Evolutionary conservation across 2,888 invertebrate genomes (phyloP), one percentile per base, ranked within the genome.

Genomic region (Tiphia femorata): DNA sequence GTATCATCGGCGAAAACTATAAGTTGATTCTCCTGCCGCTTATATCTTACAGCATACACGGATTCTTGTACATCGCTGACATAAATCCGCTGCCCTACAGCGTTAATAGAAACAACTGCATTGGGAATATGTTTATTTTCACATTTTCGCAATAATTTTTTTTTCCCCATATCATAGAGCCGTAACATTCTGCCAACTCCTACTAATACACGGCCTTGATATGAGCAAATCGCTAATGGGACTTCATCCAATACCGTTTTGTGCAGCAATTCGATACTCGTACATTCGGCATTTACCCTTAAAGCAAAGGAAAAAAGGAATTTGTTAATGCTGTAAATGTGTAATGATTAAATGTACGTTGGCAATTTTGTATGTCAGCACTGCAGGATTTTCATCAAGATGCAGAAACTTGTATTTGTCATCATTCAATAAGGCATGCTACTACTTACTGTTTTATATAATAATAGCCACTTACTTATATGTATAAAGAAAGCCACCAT

Each of bases 1-100:
- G 97, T 97, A 80, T 99, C 99, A 81, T 99, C 99, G 1, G 98
- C 97, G 84, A 99, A 99, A 49, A 99, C 94, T 20, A 98, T 96
- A 58, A 99, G 86, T 78, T 98, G 98, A 84, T 99, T 99, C 83
- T 99, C 99, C 37, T 93, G 90, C 30, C 96, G 89, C 80, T 96
- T 95, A 83, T 98, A 98, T 30, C 97, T 90, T 0, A 99, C 90
- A 84, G 97, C 97, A 83, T 96, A 97, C 20, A 99, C 92, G 17
- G 97, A 97, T 83, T 99, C 99, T 84, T 97, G 97, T 0, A 97
- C 93, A 82, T 99, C 99, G 0, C 95, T 92, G 0, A 96, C 98
- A 78, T 93, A 96, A 63, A 99, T 94, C 54, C 99, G 89, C 78
- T 96, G 94, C 1, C 98, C 97, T 84, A 97, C 92, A 0, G 96